A percentile compares a stretch with the other conserved stretches of the same genome.
Evolutionary conservation across 2,113 vertebrate species (phyloP).

Genomic region (Meriones unguiculatus): DNA sequence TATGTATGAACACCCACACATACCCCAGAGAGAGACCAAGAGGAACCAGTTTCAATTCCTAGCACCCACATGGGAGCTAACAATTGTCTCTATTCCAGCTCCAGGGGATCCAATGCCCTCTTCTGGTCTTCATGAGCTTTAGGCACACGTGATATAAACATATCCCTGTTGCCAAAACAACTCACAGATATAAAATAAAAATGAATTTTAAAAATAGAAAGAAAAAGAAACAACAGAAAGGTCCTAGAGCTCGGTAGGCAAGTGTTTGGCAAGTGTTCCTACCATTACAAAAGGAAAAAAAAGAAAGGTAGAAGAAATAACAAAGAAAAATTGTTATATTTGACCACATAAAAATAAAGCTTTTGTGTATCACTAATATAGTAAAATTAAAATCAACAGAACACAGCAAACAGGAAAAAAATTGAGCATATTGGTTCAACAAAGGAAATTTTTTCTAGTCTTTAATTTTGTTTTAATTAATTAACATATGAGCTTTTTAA

Average conservation of each 20-base stretch:
- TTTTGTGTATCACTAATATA: background rate
- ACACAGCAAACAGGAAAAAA: background rate
- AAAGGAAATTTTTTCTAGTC: background rate
- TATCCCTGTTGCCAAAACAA: background rate
- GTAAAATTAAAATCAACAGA: slow-evolving; percentile 54
- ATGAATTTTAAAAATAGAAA: background rate
- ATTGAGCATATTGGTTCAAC: background rate
- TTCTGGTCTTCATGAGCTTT: background rate
- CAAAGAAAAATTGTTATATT: background rate
- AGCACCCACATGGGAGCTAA: background rate
- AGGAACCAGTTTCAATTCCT: background rate
- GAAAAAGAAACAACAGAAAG: background rate
- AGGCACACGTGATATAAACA: background rate
- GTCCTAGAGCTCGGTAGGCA: background rate
- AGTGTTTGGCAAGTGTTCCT: background rate
- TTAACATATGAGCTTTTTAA: background rate
- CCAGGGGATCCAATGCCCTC: background rate
- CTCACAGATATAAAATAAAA: background rate
- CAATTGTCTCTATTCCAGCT: background rate
- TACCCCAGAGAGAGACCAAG: background rate
- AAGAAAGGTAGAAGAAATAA: background rate
- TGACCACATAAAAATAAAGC: slow-evolving; percentile 53
- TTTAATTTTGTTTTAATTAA: slow-evolving; percentile 1
- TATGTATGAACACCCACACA: background rate
- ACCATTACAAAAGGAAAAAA: background rate